Conservation (phyloP, 2,113 vertebrate genomes). For the Halcyon malimbica region DNA sequence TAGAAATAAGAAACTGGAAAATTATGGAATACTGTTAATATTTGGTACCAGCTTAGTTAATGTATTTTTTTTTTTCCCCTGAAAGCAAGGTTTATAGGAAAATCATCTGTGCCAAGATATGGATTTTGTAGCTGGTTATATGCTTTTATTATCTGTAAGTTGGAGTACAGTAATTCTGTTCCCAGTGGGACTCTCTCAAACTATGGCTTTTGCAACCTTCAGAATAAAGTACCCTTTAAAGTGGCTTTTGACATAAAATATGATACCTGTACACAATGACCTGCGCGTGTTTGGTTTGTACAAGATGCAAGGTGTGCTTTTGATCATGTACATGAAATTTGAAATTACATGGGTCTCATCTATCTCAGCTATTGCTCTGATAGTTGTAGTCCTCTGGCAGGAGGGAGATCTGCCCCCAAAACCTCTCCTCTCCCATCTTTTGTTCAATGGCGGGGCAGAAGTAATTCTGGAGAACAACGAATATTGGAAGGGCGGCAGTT, state of each 20-base stretch:
- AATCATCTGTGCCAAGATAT: constrained; percentile 26
- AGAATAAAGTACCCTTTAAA: background rate
- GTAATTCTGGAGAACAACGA: background rate
- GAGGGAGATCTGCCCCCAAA: background rate
- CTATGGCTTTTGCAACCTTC: background rate
- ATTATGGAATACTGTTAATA: constrained; percentile 26
- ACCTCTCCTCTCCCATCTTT: background rate
- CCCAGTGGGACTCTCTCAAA: background rate
- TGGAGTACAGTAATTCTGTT: background rate
- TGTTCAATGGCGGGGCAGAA: background rate
- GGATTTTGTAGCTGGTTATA: background rate
- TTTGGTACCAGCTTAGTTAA: constrained; percentile 41
- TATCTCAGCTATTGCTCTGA: background rate
- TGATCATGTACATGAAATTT: background rate
- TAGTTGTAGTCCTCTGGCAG: background rate
- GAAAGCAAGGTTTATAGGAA: constrained; percentile 60
- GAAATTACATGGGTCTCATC: background rate
- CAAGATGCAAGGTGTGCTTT: background rate
- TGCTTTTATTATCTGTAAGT: background rate
- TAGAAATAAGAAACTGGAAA: constrained; percentile 54
- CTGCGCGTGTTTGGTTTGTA: background rate
- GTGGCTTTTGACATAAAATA: background rate
- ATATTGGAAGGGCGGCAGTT: background rate
- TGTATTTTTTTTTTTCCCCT: background rate
- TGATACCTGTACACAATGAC: background rate